Base-by-base conservation (phyloP, 2,888 invertebrate genomes). In the Cacoxenus indagator region DNA sequence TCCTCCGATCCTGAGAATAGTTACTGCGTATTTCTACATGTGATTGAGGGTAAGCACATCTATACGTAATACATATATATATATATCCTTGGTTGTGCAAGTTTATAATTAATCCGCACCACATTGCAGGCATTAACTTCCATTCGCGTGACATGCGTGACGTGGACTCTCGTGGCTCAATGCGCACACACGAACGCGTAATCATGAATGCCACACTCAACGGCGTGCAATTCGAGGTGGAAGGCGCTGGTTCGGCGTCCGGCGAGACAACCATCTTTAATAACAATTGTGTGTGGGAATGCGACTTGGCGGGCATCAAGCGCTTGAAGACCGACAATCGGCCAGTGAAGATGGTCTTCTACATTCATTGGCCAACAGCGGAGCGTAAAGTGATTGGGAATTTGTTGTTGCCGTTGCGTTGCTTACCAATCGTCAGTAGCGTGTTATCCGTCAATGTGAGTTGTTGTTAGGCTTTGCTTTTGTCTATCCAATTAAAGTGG, bases 271-370 rank as follows among this genome's bases (percentile, higher is more conserved):
- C 93, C 0, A 87, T 90, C 55, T 94, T 94, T 83, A 92, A 92
- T 73, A 93, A 92, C 24, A 93, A 94, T 84, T 90, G 95, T 67
- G 91, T 94, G 64, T 95, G 95, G 95, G 94, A 94, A 86, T 92
- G 93, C 2, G 93, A 93, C 76, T 93, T 93, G 87, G 90, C 91
- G 76, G 90, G 91, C 70, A 89, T 94, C 75, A 90, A 94, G 78
- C 91, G 91, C 85, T 90, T 94, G 77, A 89, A 94, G 78, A 91
- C 92, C 0, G 92, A 92, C 64, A 94, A 94, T 88, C 91, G 92
- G 0, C 93, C 94, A 0, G 89, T 95, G 27, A 92, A 94, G 85
- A 88, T 95, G 55, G 93, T 94, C 84, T 93, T 93, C 70, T 91
- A 61, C 14, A 51, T 75, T 19, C 66, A 67, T 48, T 67, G 54